Evolutionary conservation across 2,888 invertebrate genomes (phyloP).

Genomic region (Drosophila cognata): DNA sequence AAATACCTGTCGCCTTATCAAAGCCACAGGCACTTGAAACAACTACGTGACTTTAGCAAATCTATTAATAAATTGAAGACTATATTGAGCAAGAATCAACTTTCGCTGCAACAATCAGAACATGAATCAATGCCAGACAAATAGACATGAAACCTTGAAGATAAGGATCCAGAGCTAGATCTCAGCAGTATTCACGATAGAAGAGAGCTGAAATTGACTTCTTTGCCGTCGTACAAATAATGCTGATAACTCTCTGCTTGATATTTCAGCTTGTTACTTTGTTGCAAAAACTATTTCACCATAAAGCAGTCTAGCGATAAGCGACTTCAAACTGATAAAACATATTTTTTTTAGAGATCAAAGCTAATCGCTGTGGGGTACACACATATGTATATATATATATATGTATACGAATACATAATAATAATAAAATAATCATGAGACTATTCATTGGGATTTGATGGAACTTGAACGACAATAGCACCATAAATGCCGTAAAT

Average conservation of each 20-base stretch:
- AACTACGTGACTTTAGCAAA: not conserved
- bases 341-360: not conserved
- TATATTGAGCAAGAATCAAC: not conserved
- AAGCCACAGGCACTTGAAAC: not conserved
- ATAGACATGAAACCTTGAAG: not conserved
- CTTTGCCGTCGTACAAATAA: not conserved
- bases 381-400: not conserved
- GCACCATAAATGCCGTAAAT: not conserved
- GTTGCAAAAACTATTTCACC: constrained; percentile 23
- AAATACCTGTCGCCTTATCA: not conserved
- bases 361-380: not conserved
- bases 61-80: not conserved
- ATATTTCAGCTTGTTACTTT: not conserved
- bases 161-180: not conserved
- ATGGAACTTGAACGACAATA: constrained; percentile 14
- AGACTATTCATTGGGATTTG: not conserved
- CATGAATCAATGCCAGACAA: not conserved
- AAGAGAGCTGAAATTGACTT: not conserved
- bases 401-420: not conserved
- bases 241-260: not conserved
- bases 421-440: not conserved
- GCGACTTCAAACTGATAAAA: constrained; percentile 8
- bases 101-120: not conserved
- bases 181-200: not conserved
- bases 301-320: constrained; percentile 10